Base-by-base conservation (phyloP, 1,140 invertebrate species). In the Cepaea nemoralis region DNA sequence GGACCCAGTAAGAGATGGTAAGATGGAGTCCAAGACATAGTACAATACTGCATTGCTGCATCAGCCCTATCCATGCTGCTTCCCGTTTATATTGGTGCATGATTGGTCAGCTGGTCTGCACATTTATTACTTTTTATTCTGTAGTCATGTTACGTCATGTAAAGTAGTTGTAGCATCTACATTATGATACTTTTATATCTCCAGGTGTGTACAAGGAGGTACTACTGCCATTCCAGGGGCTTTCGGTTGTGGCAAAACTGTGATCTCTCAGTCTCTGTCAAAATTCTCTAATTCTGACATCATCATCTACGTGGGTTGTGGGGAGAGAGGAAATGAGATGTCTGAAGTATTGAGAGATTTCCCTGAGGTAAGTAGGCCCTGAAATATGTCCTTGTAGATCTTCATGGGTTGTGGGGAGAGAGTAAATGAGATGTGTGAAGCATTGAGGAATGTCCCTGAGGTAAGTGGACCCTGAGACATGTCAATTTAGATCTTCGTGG, bases 241-340 rank as follows among this genome's bases (percentile, higher is more conserved):
- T 91, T 97, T 97, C 89, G 96, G 96, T 89, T 99, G 99, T 93
- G 99, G 99, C 85, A 99, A 99, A 94, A 99, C 99, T 93, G 99
- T 99, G 84, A 99, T 99, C 90, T 99, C 97, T 0, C 98, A 99
- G 93, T 97, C 99, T 12, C 93, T 99, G 78, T 99, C 98, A 84
- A 99, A 99, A 92, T 99, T 98, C 93, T 99, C 98, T 87, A 99
- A 99, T 93, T 99, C 97, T 82, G 98, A 99, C 93, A 97, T 99
- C 85, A 99, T 99, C 91, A 94, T 99, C 90, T 99, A 99, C 92
- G 99, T 99, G 50, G 99, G 99, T 87, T 99, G 99, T 91, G 96
- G 96, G 83, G 96, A 97, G 88, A 93, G 96, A 93, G 95, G 95
- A 89, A 96, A 96, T 92, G 95, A 95, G 95, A 98, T 94, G 97